Evolutionary conservation across 2,888 invertebrate genomes (phyloP), one percentile per base, ranked within the genome.

Genomic region (Agrotis ipsilon): DNA sequence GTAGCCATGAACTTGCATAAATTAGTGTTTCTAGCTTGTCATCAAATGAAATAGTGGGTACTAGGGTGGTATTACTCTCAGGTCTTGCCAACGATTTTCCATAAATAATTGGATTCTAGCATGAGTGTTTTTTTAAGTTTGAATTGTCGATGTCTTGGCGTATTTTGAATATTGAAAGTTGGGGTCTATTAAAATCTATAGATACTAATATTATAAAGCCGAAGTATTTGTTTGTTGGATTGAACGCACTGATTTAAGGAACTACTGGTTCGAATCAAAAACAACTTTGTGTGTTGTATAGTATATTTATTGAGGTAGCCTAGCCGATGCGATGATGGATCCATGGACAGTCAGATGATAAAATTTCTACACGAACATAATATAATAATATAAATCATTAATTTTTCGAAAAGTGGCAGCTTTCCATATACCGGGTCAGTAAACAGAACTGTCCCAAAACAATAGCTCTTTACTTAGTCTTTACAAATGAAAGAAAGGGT

Each of bases 1-100:
- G 58, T 68, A 75, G 69, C 76, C 76, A 72, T 78, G 82, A 85
- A 78, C 67, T 75, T 79, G 80, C 82, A 84, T 80, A 78, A 83
- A 85, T 78, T 75, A 61, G 61, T 62, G 45, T 61, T 78, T 66
- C 63, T 64, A 58, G 65, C 78, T 71, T 66, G 76, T 76, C 80
- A 80, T 78, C 55, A 49, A 79, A 62, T 75, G 62, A 57, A 80
- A 63, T 63, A 77, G 62, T 63, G 45, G 49, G 39, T 43, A 14
- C 39, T 32, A 48, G 24, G 45, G 49, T n/a, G n/a, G 24, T 39
- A 32, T 18, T 27, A 49, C 6, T 52, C 14, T 24, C 16, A 27
- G 27, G n/a, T 24, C 32, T 51, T 51, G 72, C 43, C 46, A 52
- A 48, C 51, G 21, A 77, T 70, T 70, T 24, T 1, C 9, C 2